Conservation (phyloP, 2,113 vertebrate genomes). For the Mus spicilegus region DNA sequence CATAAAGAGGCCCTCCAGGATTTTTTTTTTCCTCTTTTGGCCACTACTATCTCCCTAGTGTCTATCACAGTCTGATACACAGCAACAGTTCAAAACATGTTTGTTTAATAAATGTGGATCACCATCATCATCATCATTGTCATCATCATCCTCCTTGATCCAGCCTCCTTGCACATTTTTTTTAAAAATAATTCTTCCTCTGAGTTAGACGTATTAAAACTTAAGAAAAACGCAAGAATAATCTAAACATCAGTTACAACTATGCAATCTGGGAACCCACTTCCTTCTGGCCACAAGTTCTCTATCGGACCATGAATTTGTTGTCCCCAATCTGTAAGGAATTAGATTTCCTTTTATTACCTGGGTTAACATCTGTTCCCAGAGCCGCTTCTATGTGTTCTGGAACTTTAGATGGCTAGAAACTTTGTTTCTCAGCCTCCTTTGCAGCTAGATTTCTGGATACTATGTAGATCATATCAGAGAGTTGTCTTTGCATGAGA, state of each 20-base stretch:
- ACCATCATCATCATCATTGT: not conserved
- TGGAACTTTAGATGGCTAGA: not conserved
- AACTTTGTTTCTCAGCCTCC: not conserved
- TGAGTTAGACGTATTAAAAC: constrained; percentile 28
- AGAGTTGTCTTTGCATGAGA: not conserved
- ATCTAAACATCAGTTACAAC: not conserved
- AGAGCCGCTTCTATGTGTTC: not conserved
- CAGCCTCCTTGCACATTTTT: not conserved
- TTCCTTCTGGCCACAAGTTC: not conserved
- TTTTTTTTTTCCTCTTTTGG: not conserved
- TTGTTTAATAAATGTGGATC: not conserved
- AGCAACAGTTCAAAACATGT: not conserved
- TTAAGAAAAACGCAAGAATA: not conserved
- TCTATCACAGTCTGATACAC: not conserved
- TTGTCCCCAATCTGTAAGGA: not conserved
- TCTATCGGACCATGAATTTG: not conserved
- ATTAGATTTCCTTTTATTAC: not conserved
- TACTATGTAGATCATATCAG: not conserved
- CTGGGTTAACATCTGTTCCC: not conserved
- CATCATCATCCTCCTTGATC: not conserved
- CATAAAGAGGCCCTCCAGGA: not conserved
- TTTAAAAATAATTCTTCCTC: not conserved
- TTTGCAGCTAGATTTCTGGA: constrained; percentile 34
- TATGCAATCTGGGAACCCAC: not conserved
- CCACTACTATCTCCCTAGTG: not conserved